phyloP scores from a whole-genome alignment of 2,888 invertebrate species.

The Saturnia japonica region DNA sequence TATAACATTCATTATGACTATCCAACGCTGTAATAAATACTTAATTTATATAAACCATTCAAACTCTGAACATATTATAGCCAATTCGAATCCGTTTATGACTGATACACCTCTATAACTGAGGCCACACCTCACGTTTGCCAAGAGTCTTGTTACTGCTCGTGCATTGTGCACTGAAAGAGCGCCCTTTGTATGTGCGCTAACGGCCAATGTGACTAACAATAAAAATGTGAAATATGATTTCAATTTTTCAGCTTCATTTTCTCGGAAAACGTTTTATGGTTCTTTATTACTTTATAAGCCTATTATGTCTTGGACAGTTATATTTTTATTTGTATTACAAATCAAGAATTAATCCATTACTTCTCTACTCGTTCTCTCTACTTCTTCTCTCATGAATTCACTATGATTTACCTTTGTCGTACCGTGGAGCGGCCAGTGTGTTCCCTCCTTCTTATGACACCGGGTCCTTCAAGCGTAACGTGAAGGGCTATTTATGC shows the following conservation, averaged over 20 bases:
- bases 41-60: neutral
- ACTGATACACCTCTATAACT: neutral
- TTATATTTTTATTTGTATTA: neutral
- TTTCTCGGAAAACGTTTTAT: conserved; percentile 3
- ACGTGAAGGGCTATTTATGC: no score
- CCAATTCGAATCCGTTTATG: neutral
- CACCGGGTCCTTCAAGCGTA: no score
- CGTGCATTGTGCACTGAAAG: conserved; percentile 34
- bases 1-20: neutral
- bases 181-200: conserved; percentile 25
- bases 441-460: no score
- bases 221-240: conserved; percentile 13
- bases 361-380: no score
- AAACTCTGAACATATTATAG: neutral
- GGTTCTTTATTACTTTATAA: neutral
- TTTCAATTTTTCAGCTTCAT: neutral
- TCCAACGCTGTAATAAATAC: neutral
- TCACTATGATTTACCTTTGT: no score
- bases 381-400: no score
- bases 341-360: no score
- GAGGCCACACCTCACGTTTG: neutral
- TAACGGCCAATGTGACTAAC: conserved; percentile 4
- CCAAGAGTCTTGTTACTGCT: conserved; percentile 30
- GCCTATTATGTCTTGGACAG: neutral
- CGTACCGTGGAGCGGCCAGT: no score